These are phyloP conservation scores for Cydia pomonella DNA, from an alignment of 1,140 invertebrate genomes.

Conservation along the genomic window DNA sequence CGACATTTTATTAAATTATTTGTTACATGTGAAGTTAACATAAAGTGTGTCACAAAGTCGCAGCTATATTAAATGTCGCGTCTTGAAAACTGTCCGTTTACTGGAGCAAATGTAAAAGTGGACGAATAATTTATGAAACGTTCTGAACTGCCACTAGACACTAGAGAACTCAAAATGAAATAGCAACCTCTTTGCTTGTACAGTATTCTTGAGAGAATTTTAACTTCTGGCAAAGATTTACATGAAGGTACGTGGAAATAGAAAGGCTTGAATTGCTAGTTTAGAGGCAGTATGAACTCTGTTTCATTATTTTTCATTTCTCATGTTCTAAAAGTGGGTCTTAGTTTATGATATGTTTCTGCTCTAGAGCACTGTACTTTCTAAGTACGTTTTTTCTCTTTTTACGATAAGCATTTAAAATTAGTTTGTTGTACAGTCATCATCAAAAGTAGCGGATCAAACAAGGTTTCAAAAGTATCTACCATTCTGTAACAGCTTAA, in stretches of 20 bases:
- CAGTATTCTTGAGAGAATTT: slow-evolving; percentile 1
- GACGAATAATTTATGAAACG: not conserved
- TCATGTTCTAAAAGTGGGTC: too few species aligned
- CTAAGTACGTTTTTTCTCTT: too few species aligned
- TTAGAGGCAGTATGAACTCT: not conserved
- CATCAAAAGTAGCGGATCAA: too few species aligned
- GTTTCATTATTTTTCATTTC: not conserved
- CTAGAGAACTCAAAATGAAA: slow-evolving; percentile 10
- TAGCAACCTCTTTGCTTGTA: not conserved
- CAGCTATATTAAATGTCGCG: not conserved
- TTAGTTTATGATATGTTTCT: too few species aligned
- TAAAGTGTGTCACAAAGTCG: not conserved
- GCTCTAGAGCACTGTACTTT: too few species aligned
- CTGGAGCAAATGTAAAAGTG: not conserved
- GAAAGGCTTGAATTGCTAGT: not conserved
- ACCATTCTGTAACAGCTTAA: too few species aligned
- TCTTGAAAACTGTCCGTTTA: slow-evolving; percentile 8
- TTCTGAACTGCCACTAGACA: slow-evolving; percentile 6
- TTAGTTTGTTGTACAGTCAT: too few species aligned
- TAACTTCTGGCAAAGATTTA: not conserved
- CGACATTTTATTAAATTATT: too few species aligned
- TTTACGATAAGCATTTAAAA: too few species aligned
- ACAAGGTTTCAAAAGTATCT: too few species aligned
- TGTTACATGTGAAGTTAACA: too few species aligned
- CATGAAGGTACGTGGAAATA: not conserved